Evolutionary conservation across 2,113 vertebrate genomes (phyloP).

Genomic region (Sterna hirundo): DNA sequence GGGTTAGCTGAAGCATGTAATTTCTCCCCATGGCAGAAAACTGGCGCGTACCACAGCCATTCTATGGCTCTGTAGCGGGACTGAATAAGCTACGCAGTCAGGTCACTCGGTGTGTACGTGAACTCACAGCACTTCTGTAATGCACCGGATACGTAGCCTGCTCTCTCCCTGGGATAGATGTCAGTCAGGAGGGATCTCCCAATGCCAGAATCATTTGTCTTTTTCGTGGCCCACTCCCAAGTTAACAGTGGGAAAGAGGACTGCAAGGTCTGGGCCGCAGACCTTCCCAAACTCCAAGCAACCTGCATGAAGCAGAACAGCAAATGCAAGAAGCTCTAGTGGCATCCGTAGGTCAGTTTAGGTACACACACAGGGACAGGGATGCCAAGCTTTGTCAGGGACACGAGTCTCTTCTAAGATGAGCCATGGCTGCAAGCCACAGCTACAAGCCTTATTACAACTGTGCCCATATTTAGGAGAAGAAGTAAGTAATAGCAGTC

Average conservation of each 20-base stretch:
- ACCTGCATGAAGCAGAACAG: neutral
- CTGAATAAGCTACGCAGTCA: neutral
- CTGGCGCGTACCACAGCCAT: fast-evolving
- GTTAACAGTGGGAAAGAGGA: neutral
- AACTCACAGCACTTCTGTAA: neutral
- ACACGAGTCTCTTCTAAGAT: neutral
- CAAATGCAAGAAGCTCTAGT: neutral
- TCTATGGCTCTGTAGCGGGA: fast-evolving
- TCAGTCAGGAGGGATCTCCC: neutral
- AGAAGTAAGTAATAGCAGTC: neutral
- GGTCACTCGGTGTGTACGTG: fast-evolving
- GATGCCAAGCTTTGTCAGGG: neutral
- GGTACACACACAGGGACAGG: neutral
- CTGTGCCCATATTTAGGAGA: neutral
- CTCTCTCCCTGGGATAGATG: neutral
- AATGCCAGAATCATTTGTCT: conserved; percentile 27
- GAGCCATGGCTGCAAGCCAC: neutral
- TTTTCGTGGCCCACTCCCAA: neutral
- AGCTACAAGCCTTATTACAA: neutral
- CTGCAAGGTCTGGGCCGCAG: neutral
- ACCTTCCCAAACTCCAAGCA: neutral
- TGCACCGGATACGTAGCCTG: neutral
- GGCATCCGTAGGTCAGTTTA: neutral
- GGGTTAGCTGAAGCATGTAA: neutral
- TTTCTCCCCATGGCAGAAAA: neutral